These are phyloP conservation scores for Pithys albifrons DNA, from an alignment of 2,113 vertebrate species.

Conservation along the genomic window DNA sequence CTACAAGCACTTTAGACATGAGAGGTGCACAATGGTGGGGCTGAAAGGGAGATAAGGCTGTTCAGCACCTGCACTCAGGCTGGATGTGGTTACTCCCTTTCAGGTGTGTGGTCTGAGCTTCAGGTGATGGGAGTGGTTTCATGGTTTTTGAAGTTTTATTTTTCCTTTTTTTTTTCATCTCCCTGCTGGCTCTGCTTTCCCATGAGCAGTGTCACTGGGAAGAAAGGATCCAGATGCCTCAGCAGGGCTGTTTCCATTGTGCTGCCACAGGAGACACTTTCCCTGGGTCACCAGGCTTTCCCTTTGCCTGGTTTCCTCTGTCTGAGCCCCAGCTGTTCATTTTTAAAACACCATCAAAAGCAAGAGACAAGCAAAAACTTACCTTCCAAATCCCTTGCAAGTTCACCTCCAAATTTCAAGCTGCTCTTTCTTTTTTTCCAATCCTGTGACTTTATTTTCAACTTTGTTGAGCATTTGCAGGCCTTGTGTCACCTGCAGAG, in stretches of 20 bases:
- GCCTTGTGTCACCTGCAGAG: not conserved
- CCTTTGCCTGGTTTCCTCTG: not conserved
- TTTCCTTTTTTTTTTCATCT: slow-evolving; percentile 4
- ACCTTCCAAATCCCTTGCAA: not conserved
- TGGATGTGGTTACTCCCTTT: slow-evolving; percentile 10
- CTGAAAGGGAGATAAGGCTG: not conserved
- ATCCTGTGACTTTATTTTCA: not conserved
- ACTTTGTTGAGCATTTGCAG: not conserved
- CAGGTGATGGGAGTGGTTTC: slow-evolving; percentile 40
- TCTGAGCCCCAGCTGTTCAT: not conserved
- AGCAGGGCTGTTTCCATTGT: not conserved
- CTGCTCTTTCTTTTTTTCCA: not conserved
- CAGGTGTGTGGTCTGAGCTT: slow-evolving; percentile 62
- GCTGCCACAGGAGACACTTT: not conserved
- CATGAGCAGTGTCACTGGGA: not conserved
- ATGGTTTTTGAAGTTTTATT: slow-evolving; percentile 17
- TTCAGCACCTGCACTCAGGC: rapidly evolving
- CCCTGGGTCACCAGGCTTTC: not conserved
- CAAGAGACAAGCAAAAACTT: not conserved
- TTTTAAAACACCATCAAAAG: not conserved
- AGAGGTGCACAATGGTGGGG: not conserved
- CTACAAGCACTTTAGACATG: not conserved
- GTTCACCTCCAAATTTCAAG: not conserved
- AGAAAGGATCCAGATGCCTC: not conserved
- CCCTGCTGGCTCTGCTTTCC: slow-evolving; percentile 6